These are phyloP conservation scores for Anas platyrhynchos DNA, from an alignment of 2,113 vertebrate genomes.

Conservation along the genomic window DNA sequence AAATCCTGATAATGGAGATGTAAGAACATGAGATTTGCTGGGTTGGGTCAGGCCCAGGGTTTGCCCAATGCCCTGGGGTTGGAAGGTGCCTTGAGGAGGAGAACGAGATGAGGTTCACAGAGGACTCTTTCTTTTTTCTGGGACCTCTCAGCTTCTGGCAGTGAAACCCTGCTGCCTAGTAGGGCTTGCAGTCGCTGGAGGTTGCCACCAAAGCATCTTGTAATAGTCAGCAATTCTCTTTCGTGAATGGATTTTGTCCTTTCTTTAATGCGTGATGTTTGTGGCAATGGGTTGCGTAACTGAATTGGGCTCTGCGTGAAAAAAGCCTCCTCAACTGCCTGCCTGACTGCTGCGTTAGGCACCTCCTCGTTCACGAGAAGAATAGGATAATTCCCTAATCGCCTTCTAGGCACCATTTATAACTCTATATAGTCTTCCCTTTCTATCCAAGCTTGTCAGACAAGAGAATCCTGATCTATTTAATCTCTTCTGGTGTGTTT, in stretches of 20 bases:
- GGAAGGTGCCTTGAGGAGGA: background rate
- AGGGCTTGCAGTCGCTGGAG: background rate
- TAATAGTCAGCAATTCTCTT: background rate
- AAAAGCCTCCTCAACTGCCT: background rate
- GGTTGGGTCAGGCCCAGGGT: background rate
- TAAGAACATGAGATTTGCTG: background rate
- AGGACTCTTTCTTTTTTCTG: background rate
- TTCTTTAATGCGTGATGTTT: background rate
- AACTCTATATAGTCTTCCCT: background rate
- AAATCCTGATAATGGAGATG: fast-evolving
- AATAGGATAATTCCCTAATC: background rate
- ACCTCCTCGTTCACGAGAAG: background rate
- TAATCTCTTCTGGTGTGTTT: background rate
- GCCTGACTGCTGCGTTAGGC: background rate
- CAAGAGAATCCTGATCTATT: background rate
- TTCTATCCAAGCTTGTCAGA: background rate
- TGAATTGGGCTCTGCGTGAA: background rate
- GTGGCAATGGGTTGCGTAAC: background rate
- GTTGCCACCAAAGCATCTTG: background rate
- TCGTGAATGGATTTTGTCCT: background rate
- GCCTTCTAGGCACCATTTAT: background rate
- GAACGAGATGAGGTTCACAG: background rate
- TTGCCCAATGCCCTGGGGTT: fast-evolving
- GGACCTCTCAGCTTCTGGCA: background rate
- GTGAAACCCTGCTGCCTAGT: background rate